phyloP scores from a whole-genome alignment of 2,797 vertebrate genomes.

The Enteromius anoplus region DNA sequence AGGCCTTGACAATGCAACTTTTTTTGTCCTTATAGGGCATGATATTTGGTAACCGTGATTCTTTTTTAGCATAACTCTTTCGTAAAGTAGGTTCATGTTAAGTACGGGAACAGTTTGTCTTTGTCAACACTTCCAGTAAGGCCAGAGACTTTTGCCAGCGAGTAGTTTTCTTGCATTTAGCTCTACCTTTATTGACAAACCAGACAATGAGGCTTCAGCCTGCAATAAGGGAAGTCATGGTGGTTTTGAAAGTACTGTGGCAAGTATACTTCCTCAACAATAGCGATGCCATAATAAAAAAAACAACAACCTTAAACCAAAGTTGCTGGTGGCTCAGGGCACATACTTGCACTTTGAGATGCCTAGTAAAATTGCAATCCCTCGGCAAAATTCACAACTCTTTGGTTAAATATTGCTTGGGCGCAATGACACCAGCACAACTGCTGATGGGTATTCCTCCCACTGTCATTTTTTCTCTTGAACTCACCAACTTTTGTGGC shows the following conservation, averaged over 20 bases:
- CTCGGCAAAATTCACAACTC: not conserved
- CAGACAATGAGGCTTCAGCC: not conserved
- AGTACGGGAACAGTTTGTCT: constrained; percentile 38
- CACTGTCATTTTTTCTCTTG: constrained; percentile 1
- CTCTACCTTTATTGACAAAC: constrained; percentile 36
- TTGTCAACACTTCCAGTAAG: constrained; percentile 51
- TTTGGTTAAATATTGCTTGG: constrained; percentile 7
- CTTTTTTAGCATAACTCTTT: constrained; percentile 31
- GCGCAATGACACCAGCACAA: constrained; percentile 11
- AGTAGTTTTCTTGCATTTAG: not conserved
- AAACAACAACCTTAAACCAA: constrained; percentile 29
- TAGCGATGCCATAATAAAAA: constrained; percentile 36
- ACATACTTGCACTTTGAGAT: not conserved
- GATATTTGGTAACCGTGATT: constrained; percentile 46
- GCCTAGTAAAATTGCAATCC: not conserved
- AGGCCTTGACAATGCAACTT: constrained; percentile 14
- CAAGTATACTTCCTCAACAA: constrained; percentile 51
- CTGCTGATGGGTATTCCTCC: constrained; percentile 2
- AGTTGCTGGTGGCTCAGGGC: not conserved
- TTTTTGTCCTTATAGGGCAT: constrained; percentile 7
- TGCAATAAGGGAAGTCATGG: constrained; percentile 47
- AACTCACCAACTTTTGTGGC: constrained; percentile 22
- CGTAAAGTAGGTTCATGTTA: constrained; percentile 34
- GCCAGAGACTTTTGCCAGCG: constrained; percentile 27
- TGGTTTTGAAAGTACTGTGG: constrained; percentile 51